Conservation (phyloP, 2,797 vertebrate genomes). For the Clarias pachynema region DNA sequence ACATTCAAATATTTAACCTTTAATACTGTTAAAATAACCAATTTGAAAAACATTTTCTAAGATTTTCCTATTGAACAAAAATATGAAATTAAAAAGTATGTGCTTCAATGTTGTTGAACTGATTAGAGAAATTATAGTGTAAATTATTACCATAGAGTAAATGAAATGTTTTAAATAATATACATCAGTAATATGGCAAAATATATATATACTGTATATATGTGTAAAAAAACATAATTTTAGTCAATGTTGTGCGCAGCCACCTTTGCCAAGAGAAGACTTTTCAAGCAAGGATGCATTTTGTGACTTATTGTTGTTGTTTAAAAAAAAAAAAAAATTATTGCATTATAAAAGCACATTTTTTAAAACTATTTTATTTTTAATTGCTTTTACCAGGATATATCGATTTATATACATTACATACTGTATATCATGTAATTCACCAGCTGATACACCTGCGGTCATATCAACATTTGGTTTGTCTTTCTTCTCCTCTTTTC, state of each 20-base stretch:
- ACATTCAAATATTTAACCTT: not conserved
- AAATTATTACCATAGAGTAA: not conserved
- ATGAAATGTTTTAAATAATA: not conserved
- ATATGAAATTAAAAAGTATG: not conserved
- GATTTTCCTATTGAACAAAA: not conserved
- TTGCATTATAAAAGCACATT: not conserved
- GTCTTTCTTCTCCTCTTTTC: slow-evolving; percentile 1
- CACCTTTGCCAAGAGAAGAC: not conserved
- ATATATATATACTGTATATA: too few species aligned
- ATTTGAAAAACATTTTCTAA: not conserved
- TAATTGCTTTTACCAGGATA: not conserved
- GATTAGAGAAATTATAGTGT: too few species aligned
- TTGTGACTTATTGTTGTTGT: not conserved
- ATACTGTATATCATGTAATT: not conserved
- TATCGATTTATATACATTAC: not conserved
- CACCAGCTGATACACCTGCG: not conserved
- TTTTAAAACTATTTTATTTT: not conserved
- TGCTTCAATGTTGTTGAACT: not conserved
- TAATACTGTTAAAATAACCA: not conserved
- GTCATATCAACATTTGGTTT: not conserved
- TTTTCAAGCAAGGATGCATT: not conserved
- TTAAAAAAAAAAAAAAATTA: too few species aligned
- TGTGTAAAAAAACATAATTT: not conserved
- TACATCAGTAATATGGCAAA: too few species aligned
- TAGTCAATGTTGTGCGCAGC: not conserved